Conservation (phyloP, 2,113 vertebrate genomes). For the Heterotilapia buettikoferi region DNA sequence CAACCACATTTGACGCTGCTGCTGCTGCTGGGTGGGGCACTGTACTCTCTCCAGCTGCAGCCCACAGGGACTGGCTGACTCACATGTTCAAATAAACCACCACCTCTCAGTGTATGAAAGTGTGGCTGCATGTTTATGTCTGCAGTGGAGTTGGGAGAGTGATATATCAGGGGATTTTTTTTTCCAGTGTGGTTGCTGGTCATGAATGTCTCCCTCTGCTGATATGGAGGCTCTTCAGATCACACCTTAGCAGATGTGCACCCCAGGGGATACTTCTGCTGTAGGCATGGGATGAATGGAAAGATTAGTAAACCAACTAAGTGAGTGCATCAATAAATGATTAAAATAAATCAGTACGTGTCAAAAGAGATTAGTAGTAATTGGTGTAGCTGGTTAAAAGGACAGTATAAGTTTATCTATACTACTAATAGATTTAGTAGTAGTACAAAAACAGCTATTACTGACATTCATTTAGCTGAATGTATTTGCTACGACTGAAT, state of each 20-base stretch:
- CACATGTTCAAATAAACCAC: conserved; percentile 58
- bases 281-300: background rate
- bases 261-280: background rate
- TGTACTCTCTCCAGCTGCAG: conserved; percentile 43
- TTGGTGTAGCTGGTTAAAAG: background rate
- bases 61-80: conserved; percentile 43
- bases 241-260: background rate
- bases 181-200: background rate
- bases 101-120: conserved; percentile 2
- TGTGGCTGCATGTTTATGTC: conserved; percentile 2
- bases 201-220: conserved; percentile 8
- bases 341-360: accelerated
- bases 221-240: background rate
- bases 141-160: background rate
- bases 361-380: background rate
- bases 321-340: background rate
- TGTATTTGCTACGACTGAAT: background rate
- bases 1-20: conserved; percentile 43
- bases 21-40: conserved; percentile 53
- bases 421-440: background rate
- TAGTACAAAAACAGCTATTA: background rate
- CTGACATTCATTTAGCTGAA: background rate
- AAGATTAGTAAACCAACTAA: background rate
- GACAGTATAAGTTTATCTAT: background rate
- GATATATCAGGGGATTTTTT: background rate